Evolutionary conservation across 2,113 vertebrate genomes (phyloP), one percentile per base, ranked within the genome.

Genomic region (Dryoscopus gambensis): DNA sequence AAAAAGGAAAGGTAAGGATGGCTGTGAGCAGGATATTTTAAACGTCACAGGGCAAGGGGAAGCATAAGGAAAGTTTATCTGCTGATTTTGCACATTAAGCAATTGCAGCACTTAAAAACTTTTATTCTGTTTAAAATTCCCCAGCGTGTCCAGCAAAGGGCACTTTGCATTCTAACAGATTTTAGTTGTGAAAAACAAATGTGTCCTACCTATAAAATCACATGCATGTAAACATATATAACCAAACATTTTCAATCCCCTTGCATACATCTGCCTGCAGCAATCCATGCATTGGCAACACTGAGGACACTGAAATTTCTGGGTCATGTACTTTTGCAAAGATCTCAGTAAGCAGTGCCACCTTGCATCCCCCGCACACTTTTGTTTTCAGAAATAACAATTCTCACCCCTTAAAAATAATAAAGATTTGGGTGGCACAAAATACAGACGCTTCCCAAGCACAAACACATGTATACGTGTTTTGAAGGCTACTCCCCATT

Each of bases 281-380:
- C 37, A 80, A 52, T 9, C 77, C 8, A 0, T 18, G 30, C 23
- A 8, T 0, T n/a, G 40, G 44, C 2, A 3, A 39, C 67, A 16
- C 19, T 7, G 27, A n/a, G 19, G 52, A n/a, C 35, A 15, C 44
- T 9, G 87, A 76, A 84, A 84, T 79, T 35, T 23, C 93, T 28
- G n/a, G 30, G 8, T 71, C 39, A 8, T 2, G 2, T 62, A 19
- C 25, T 63, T 60, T 13, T 70, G 33, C 47, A 67, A 69, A 73
- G 42, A 55, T 16, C 55, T 42, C 46, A 13, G 56, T 3, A 50
- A 87, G 35, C 50, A 47, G 47, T 4, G 20, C n/a, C 23, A 15
- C 7, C 25, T 44, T 1, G 0, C 53, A 50, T 10, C 31, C 27
- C 52, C 21, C 17, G 63, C 62, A 7, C 1, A 1, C 39, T 57